phyloP scores from a whole-genome alignment of 2,113 vertebrate species.

The Eurypyga helias region DNA sequence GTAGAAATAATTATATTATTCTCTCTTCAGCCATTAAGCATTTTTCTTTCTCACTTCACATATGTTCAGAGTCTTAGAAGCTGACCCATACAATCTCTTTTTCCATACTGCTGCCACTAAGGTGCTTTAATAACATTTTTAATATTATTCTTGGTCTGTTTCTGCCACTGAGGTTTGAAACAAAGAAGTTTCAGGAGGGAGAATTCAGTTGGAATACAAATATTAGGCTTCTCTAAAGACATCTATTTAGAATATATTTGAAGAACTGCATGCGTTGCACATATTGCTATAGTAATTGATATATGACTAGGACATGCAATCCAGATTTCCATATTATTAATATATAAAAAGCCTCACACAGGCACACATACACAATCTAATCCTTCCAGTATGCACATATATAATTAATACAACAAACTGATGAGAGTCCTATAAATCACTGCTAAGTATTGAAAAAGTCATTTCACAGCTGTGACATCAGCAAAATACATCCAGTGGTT shows the following conservation, averaged over 20 bases:
- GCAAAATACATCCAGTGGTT: slow-evolving; percentile 8
- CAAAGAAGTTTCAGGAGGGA: slow-evolving; percentile 6
- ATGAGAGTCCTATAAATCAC: slow-evolving; percentile 24
- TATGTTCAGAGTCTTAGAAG: slow-evolving; percentile 42
- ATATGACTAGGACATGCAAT: background rate
- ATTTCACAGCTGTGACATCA: slow-evolving; percentile 51
- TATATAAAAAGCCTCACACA: background rate
- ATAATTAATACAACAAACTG: slow-evolving; percentile 9
- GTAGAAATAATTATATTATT: slow-evolving; percentile 69
- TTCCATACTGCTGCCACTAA: slow-evolving; percentile 18
- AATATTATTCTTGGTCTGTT: slow-evolving; percentile 45
- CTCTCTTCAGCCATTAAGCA: slow-evolving; percentile 53
- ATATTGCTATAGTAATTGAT: background rate
- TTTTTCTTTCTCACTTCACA: slow-evolving; percentile 62
- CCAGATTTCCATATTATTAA: background rate
- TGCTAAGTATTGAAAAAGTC: slow-evolving; percentile 23
- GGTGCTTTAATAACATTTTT: slow-evolving; percentile 21
- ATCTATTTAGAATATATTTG: background rate
- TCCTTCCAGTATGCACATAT: background rate
- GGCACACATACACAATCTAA: background rate
- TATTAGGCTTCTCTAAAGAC: slow-evolving; percentile 23
- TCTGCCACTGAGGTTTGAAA: slow-evolving; percentile 49
- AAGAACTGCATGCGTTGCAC: background rate
- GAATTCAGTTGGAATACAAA: slow-evolving; percentile 25
- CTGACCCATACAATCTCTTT: slow-evolving; percentile 36